These are phyloP conservation scores for Cantharis lateralis DNA, from an alignment of 2,888 invertebrate species.

Conservation along the genomic window DNA sequence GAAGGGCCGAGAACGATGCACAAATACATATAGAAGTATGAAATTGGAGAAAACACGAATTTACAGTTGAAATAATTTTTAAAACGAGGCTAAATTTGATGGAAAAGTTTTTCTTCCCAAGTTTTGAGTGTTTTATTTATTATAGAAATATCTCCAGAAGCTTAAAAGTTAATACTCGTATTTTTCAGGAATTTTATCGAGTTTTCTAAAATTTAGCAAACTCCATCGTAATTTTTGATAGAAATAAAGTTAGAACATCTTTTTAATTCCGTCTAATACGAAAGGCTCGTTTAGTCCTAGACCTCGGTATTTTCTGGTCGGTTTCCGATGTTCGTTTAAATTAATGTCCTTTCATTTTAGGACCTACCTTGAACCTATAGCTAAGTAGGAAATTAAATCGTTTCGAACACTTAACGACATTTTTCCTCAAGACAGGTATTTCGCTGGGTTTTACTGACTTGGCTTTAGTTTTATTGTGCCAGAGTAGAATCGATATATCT, in stretches of 20 bases:
- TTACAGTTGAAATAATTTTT: neutral
- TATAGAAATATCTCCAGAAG: neutral
- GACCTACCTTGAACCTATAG: neutral
- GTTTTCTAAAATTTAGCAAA: too few relatives aligned
- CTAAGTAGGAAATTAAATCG: neutral
- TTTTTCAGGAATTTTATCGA: neutral
- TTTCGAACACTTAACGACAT: neutral
- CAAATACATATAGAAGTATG: neutral
- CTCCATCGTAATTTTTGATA: neutral
- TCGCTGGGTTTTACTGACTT: neutral
- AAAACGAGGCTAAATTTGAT: neutral
- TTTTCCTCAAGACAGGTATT: neutral
- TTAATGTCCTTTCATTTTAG: neutral
- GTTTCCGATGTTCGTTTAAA: neutral
- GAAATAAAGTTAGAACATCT: neutral
- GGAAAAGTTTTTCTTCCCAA: neutral
- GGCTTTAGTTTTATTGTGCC: constrained; percentile 10
- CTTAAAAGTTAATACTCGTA: neutral
- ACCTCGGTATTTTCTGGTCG: neutral
- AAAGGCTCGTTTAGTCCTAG: neutral
- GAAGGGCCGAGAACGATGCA: neutral
- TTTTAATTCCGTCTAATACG: neutral
- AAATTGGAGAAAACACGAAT: neutral
- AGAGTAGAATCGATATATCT: constrained; percentile 14
- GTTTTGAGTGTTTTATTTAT: neutral